Base-by-base conservation (phyloP, 1,140 invertebrate species). In the Hormaphis cornu region DNA sequence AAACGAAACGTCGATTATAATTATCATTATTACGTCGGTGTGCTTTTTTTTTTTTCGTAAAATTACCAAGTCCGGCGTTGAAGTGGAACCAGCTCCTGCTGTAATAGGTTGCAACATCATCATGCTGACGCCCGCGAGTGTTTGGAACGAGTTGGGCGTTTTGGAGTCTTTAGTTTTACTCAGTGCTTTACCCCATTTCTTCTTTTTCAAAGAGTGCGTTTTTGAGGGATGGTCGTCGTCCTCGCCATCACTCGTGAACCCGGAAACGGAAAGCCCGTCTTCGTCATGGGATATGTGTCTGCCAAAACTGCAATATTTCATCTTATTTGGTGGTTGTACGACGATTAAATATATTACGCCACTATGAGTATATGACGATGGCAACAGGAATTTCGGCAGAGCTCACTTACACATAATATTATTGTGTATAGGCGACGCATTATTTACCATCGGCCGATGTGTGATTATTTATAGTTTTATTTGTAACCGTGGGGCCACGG, bases 81-180 rank as follows among this genome's bases (percentile, higher is more conserved):
- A 63, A 14, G 61, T 66, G 6, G 61, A 66, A 30, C 61, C 44
- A 35, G 44, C 61, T 33, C 59, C 70, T 2, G 70, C 58, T n/a
- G 70, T 66, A 8, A 71, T 71, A 3, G 70, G 58, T 30, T 59
- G 70, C 22, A 71, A 40, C 56, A 71, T 66, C 70, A 71, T 71
- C 70, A 71, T 71, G 26, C 70, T 71, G 35, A 71, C 70, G 20
- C 70, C 59, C 12, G 70, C 70, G 3, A 71, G 22, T 10, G 70
- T 63, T 18, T 63, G 58, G 10, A 71, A 71, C n/a, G 70, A 71
- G 18, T 63, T 40, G 9, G 70, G 70, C 8, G 58, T 33, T 66
- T 71, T 71, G 16, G 70, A 56, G 8, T 71, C 56, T 54, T 71
- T 71, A 22, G 37, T 42, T 71, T 71, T 71, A 40, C 53, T 71